Percentiles rank a stretch among this genome's conserved stretches.
phyloP scores from a whole-genome alignment of 1,140 invertebrate genomes.

The Aradophagus sp. region DNA sequence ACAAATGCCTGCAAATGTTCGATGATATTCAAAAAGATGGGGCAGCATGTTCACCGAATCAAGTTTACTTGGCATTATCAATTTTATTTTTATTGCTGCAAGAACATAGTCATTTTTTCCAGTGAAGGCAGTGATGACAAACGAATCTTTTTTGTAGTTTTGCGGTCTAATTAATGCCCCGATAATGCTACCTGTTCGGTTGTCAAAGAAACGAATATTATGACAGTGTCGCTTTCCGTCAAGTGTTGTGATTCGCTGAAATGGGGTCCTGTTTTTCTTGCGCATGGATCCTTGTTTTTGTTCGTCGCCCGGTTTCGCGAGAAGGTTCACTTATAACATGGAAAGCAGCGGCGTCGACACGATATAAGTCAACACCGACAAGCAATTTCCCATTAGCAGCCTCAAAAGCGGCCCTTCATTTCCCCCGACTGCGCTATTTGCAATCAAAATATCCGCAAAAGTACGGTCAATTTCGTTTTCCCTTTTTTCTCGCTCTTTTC shows the following conservation, averaged over 20 bases:
- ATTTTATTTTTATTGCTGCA: too few relatives aligned
- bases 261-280: constrained; percentile 68
- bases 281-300: constrained; percentile 70
- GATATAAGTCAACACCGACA: constrained; percentile 45
- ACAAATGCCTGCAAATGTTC: too few relatives aligned
- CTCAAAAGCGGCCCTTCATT: constrained; percentile 20
- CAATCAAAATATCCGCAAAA: constrained; percentile 18
- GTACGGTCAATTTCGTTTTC: neutral
- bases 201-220: constrained; percentile 57
- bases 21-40: too few relatives aligned
- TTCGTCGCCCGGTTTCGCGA: constrained; percentile 56
- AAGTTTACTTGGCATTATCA: too few relatives aligned
- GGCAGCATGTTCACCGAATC: too few relatives aligned
- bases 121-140: too few relatives aligned
- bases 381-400: constrained; percentile 52
- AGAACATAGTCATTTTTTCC: too few relatives aligned
- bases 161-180: too few relatives aligned
- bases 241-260: constrained; percentile 65
- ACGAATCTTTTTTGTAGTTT: too few relatives aligned
- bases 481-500: too few relatives aligned
- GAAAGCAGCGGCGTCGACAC: constrained; percentile 54
- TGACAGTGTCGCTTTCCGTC: constrained; percentile 57
- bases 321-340: constrained; percentile 63
- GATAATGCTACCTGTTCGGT: constrained; percentile 12
- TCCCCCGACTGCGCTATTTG: constrained; percentile 10